phyloP scores from a whole-genome alignment of 1,140 invertebrate genomes.

The Scaptomyza pallida region DNA sequence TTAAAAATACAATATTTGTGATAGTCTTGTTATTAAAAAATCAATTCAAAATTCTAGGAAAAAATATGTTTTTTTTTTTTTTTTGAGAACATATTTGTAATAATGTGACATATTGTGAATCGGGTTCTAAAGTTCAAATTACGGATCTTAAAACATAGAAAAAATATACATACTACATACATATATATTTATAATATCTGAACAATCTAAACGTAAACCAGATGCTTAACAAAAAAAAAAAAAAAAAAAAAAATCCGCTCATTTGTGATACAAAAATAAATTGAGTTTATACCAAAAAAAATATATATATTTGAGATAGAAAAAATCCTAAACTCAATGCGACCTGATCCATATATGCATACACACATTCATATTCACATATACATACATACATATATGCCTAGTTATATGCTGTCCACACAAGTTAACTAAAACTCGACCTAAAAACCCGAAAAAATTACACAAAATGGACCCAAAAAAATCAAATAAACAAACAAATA shows the following conservation, averaged over 20 bases:
- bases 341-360: conserved; percentile 57
- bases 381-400: conserved; percentile 28
- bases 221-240: conserved; percentile 22
- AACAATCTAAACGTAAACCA: conserved; percentile 23
- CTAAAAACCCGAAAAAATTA: too few relatives aligned
- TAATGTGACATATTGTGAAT: conserved; percentile 17
- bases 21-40: conserved; percentile 50
- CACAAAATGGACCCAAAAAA: too few relatives aligned
- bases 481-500: too few relatives aligned
- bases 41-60: conserved; percentile 20
- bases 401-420: conserved; percentile 9
- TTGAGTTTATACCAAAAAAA: conserved; percentile 39
- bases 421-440: conserved; percentile 10
- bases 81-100: conserved; percentile 2
- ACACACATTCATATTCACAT: conserved; percentile 14
- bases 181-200: not conserved
- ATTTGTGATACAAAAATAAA: conserved; percentile 60
- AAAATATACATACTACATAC: not conserved
- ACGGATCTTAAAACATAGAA: conserved; percentile 2
- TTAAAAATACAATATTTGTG: conserved; percentile 53
- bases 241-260: conserved; percentile 24
- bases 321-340: conserved; percentile 64
- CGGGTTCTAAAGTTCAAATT: conserved; percentile 18
- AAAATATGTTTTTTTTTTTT: conserved; percentile 5
- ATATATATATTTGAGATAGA: conserved; percentile 9